Base-by-base conservation (phyloP, 2,113 vertebrate species). In the Strix aluco region DNA sequence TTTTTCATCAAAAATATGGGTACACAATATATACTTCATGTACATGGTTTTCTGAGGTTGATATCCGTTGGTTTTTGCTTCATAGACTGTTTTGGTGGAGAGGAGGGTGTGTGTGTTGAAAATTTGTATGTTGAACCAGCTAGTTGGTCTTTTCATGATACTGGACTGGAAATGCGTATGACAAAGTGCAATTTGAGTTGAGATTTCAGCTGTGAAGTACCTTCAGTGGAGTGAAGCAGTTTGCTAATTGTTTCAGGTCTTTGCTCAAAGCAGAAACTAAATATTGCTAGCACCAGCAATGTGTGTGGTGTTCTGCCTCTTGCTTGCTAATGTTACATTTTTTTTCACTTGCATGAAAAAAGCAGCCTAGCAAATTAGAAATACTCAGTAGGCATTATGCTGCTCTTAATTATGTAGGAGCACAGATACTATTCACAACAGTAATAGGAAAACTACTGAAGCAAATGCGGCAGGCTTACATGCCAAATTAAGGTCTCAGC, bases 321-420 rank as follows among this genome's bases (percentile, higher is more conserved):
- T 61, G 52, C 61, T 46, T 62, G 36, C 55, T 94, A 21, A 58
- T 49, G 46, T 78, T 70, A 19, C 4, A 1, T 40, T 63, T 92
- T 89, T 38, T 80, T 90, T 94, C 36, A 11, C 77, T 75, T 74
- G 40, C 46, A 32, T 66, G 72, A 78, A 92, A 92, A 88, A 91
- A 84, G 72, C 89, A 95, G 89, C 77, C 75, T 78, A 34, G 51
- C 42, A 96, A 92, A 96, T 86, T 36, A 74, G 75, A 70, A 78
- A 29, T 69, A 78, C 77, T 91, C 55, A 10, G 34, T 40, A 73
- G 80, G 59, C 72, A 88, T 94, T 84, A 70, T 70, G 69, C 77
- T 66, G 72, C 83, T 89, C 77, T 81, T 95, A 89, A 91, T 95
- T 89, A 92, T 27, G 63, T 65, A 80, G 92, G 46, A 94, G 83